Evolutionary conservation across 2,797 vertebrate species (phyloP).

Genomic region (Peromyscus aztecus): DNA sequence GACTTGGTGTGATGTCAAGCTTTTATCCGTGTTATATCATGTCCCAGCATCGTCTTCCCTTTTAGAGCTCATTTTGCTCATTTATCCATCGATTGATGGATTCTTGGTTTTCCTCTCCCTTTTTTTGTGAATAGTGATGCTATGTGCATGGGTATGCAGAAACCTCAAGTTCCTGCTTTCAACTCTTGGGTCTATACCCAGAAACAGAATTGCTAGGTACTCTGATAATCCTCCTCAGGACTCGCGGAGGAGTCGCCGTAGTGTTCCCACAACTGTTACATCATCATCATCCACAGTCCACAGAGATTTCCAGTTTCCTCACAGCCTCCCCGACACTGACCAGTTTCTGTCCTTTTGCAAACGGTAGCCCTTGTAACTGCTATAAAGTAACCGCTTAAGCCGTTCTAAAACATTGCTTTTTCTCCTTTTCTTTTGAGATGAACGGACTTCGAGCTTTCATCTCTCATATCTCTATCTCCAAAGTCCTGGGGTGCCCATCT

Average conservation of each 20-base stretch:
- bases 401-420: background rate
- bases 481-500: background rate
- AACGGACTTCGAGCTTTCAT: background rate
- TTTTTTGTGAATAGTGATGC: background rate
- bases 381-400: background rate
- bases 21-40: background rate
- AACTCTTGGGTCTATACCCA: background rate
- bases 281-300: background rate
- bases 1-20: background rate
- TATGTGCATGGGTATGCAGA: background rate
- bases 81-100: background rate
- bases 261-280: background rate
- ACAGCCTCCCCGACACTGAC: background rate
- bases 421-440: background rate
- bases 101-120: background rate
- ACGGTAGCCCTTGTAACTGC: background rate
- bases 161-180: slow-evolving; percentile 1
- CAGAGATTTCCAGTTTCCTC: background rate
- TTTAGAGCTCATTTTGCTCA: background rate
- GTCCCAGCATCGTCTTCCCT: background rate
- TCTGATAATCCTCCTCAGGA: background rate
- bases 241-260: too few relatives aligned
- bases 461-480: background rate
- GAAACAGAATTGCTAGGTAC: background rate
- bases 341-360: background rate